A percentile compares a stretch with the other conserved stretches of the same genome.
Conservation (phyloP, 2,797 vertebrate species). For the Rhinophrynus dorsalis region DNA sequence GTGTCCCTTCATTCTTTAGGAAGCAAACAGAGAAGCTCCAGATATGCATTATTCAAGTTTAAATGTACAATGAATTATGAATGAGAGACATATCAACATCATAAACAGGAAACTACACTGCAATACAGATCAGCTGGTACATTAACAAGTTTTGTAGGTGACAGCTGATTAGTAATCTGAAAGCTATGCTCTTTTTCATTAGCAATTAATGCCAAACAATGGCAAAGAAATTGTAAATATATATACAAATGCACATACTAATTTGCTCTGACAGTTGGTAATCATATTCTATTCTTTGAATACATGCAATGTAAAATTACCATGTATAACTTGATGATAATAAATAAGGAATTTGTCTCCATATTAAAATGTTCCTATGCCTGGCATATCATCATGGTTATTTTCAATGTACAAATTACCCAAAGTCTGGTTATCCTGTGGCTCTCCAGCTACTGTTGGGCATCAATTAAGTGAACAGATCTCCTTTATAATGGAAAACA, state of each 20-base stretch:
- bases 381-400: slow-evolving; percentile 21
- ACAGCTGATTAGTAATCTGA: slow-evolving; percentile 3
- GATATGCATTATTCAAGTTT: slow-evolving; percentile 13
- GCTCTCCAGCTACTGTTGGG: no score
- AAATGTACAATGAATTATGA: not conserved
- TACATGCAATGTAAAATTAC: slow-evolving; percentile 24
- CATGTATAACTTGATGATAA: slow-evolving; percentile 14
- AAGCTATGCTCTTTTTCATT: not conserved
- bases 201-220: slow-evolving; percentile 12
- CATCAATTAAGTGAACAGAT: no score
- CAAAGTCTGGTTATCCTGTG: no score
- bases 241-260: slow-evolving; percentile 4
- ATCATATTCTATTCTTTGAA: slow-evolving; percentile 22
- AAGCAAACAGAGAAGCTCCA: slow-evolving; percentile 3
- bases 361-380: slow-evolving; percentile 20
- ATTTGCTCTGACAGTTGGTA: slow-evolving; percentile 18
- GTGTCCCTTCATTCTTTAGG: slow-evolving; percentile 16
- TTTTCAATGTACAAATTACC: slow-evolving; percentile 4
- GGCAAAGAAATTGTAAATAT: not conserved
- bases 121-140: not conserved
- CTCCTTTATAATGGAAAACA: no score
- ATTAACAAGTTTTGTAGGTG: not conserved
- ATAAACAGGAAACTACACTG: not conserved
- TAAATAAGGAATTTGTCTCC: slow-evolving; percentile 22
- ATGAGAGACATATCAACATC: not conserved